Evolutionary conservation across 2,113 vertebrate genomes (phyloP).

Genomic region (Vulpes vulpes): DNA sequence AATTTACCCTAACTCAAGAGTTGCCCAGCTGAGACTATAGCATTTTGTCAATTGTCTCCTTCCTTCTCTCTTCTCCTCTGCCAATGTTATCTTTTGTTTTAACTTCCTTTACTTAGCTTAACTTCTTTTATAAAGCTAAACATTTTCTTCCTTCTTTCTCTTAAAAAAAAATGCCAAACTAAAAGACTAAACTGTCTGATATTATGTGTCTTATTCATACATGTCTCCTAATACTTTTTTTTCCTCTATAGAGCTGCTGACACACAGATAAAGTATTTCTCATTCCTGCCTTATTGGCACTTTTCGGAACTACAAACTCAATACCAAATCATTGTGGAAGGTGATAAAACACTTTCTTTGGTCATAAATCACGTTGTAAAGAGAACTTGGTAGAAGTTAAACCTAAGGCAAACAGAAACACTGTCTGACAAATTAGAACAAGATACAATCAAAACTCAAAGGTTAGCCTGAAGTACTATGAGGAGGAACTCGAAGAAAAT

Average conservation of each 20-base stretch:
- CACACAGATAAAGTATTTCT: background rate
- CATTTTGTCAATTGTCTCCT: background rate
- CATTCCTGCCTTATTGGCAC: background rate
- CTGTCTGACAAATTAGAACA: background rate
- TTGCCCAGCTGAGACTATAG: background rate
- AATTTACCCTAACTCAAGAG: background rate
- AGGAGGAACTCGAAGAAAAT: background rate
- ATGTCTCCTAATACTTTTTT: background rate
- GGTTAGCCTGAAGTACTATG: background rate
- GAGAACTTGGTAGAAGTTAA: background rate
- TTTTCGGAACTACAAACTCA: constrained; percentile 23
- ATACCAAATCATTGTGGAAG: background rate
- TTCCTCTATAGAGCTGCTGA: background rate
- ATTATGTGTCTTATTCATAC: background rate
- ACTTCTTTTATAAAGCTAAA: background rate
- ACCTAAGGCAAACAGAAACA: background rate
- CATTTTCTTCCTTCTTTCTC: background rate
- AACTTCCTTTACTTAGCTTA: background rate
- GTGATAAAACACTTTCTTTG: constrained; percentile 8
- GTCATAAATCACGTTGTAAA: background rate
- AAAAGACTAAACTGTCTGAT: background rate
- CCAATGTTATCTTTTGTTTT: background rate
- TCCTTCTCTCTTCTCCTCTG: background rate
- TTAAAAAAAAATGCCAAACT: background rate
- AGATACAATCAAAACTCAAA: background rate